Conservation (phyloP, 2,113 vertebrate species). For the Candoia aspera region DNA sequence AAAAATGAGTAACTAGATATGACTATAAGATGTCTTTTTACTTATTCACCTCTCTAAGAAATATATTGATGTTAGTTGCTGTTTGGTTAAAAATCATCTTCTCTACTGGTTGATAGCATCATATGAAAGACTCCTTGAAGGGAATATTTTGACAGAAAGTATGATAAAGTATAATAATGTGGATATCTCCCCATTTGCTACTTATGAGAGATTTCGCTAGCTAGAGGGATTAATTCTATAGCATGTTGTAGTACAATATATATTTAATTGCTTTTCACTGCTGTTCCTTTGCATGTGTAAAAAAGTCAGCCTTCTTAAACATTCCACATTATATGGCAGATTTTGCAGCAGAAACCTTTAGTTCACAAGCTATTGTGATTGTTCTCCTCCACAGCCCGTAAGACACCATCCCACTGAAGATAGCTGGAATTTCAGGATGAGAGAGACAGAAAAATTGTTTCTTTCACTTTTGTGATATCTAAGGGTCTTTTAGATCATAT, state of each 20-base stretch:
- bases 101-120: slow-evolving; percentile 45
- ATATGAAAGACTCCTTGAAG: slow-evolving; percentile 41
- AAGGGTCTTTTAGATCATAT: not conserved
- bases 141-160: slow-evolving; percentile 57
- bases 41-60: slow-evolving; percentile 7
- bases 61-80: slow-evolving; percentile 37
- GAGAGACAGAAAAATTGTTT: not conserved
- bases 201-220: slow-evolving; percentile 51
- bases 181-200: slow-evolving; percentile 37
- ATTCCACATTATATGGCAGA: slow-evolving; percentile 13
- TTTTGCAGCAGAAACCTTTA: not conserved
- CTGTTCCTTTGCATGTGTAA: slow-evolving; percentile 46
- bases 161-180: slow-evolving; percentile 55
- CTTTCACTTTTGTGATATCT: not conserved
- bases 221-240: slow-evolving; percentile 54
- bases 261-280: slow-evolving; percentile 36
- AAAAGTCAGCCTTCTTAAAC: slow-evolving; percentile 12
- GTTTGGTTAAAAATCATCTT: slow-evolving; percentile 35
- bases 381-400: not conserved
- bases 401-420: not conserved
- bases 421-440: not conserved
- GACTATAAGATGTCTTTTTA: not conserved
- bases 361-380: rapidly evolving
- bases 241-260: slow-evolving; percentile 30
- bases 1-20: not conserved